Evolutionary conservation across 2,888 invertebrate species (phyloP).

Genomic region (Mactromeris polynyma): DNA sequence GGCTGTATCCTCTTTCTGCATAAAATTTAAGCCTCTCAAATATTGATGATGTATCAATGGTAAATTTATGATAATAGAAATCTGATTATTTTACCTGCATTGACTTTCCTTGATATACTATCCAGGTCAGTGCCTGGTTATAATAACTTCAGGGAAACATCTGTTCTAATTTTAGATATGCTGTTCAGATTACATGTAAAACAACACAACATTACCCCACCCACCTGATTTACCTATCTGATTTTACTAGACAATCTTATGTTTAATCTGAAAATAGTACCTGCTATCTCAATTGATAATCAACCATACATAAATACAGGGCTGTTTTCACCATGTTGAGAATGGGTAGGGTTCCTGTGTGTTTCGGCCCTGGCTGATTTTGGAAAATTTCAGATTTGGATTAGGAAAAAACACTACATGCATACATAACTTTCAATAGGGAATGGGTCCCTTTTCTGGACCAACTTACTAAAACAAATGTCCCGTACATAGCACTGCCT

Average conservation of each 20-base stretch:
- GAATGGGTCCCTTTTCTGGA: too few relatives aligned
- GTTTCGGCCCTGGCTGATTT: too few relatives aligned
- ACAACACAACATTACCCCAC: not conserved
- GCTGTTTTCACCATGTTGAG: too few relatives aligned
- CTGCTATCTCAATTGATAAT: not conserved
- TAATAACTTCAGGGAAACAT: not conserved
- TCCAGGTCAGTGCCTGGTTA: not conserved
- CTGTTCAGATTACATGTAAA: not conserved
- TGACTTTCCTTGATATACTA: not conserved
- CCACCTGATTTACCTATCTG: not conserved
- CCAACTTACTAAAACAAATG: too few relatives aligned
- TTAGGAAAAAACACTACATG: too few relatives aligned
- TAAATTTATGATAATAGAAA: not conserved
- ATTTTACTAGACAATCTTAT: not conserved
- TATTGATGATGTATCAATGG: not conserved
- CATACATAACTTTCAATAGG: too few relatives aligned
- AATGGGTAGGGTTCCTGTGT: too few relatives aligned
- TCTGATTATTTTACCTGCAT: not conserved
- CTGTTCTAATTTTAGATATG: constrained; percentile 9
- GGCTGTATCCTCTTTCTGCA: not conserved
- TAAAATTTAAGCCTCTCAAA: not conserved
- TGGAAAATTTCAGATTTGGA: too few relatives aligned
- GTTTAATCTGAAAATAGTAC: not conserved
- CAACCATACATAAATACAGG: too few relatives aligned
- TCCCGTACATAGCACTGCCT: too few relatives aligned